Evolutionary conservation across 2,113 vertebrate genomes (phyloP), one percentile per base, ranked within the genome.

Genomic region (Heterochromis multidens): DNA sequence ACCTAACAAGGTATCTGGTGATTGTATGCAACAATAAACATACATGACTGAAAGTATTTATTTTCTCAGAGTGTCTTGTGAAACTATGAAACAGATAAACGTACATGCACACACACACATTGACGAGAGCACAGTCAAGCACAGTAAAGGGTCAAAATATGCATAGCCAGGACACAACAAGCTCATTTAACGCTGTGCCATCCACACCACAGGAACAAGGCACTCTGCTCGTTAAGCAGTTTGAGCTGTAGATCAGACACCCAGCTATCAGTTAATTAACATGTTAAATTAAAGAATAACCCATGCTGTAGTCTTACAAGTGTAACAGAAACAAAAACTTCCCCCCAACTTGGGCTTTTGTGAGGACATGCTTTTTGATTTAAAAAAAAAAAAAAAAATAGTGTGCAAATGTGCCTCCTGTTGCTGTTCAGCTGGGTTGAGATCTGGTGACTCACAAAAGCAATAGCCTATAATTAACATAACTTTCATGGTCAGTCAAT

Each of bases 201-300:
- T 59, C 29, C 49, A 65, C 63, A 27, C 61, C 6, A 25, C 43
- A 52, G 52, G 46, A 84, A 83, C 49, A 35, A 65, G 57, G 31
- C 63, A 29, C 37, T 77, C 67, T 70, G 72, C 82, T 83, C 78
- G 62, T 84, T 81, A 84, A 82, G 23, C 29, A 52, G 21, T 78
- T 81, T 77, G 33, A 61, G 65, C 80, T 74, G 56, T 35, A 61
- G 77, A 60, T 56, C 49, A 65, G 40, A 65, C 49, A 59, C 10
- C 52, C 76, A 25, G 25, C 58, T 23, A 79, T 77, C 63, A 76
- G 77, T 87, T 58, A 82, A 56, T 58, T 62, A 63, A 72, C 29
- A 59, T 35, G 23, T 4, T 56, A 61, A 67, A 89, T 82, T 61
- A 84, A 79, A 82, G 54, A 79, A 88, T 46, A 79, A 77, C 61